Percentiles rank a stretch among this genome's conserved stretches.
These are phyloP conservation scores for Nannoperca obscura DNA, from an alignment of 2,797 vertebrate species.

Conservation along the genomic window DNA sequence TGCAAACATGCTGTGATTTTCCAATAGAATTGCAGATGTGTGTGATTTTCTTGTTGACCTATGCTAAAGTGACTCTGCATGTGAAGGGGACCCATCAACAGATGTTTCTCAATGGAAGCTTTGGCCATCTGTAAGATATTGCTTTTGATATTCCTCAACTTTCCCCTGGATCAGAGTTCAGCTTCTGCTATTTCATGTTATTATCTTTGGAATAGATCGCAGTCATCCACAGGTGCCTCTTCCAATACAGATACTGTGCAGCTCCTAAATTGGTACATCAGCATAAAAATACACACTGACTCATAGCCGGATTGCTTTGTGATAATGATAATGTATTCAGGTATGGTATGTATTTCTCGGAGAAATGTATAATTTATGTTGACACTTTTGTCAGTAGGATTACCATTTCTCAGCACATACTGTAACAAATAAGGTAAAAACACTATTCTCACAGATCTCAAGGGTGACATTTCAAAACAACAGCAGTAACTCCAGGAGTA, in stretches of 20 bases:
- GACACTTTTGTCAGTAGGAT: conserved; percentile 74
- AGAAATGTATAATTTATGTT: conserved; percentile 77
- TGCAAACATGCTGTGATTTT: conserved; percentile 1
- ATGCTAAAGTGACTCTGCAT: conserved; percentile 17
- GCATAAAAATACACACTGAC: conserved; percentile 71
- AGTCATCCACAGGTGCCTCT: conserved; percentile 72
- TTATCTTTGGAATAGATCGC: conserved; percentile 68
- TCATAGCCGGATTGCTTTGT: conserved; percentile 72
- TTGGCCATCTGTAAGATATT: conserved; percentile 61
- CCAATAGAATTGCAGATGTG: conserved; percentile 1
- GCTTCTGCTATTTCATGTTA: conserved; percentile 68
- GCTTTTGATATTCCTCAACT: conserved; percentile 65
- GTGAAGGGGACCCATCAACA: conserved; percentile 37
- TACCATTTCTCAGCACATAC: conserved; percentile 68
- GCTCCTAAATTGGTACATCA: conserved; percentile 63
- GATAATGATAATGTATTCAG: conserved; percentile 84
- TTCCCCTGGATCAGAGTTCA: conserved; percentile 71
- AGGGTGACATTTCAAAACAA: conserved; percentile 76
- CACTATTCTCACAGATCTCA: conserved; percentile 68
- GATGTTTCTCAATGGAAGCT: conserved; percentile 54
- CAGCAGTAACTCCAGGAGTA: conserved; percentile 59
- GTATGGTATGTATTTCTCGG: conserved; percentile 76
- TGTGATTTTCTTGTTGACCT: conserved; percentile 11
- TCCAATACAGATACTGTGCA: conserved; percentile 46
- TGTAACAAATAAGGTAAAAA: conserved; percentile 73